Evolutionary conservation across 2,888 invertebrate species (phyloP).

Genomic region (Xanthorhoe designata): DNA sequence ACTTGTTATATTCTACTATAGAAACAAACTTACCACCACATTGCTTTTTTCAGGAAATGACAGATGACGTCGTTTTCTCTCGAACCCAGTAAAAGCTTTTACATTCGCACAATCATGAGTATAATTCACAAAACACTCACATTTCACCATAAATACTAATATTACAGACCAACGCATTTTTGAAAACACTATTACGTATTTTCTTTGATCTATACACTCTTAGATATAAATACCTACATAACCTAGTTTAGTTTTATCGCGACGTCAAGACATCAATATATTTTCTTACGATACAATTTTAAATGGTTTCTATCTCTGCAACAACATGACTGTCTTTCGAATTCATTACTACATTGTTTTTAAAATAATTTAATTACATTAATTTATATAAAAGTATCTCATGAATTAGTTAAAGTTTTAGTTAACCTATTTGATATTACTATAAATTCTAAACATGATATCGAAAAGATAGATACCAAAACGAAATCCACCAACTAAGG

Average conservation of each 20-base stretch:
- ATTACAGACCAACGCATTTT: constrained; percentile 21
- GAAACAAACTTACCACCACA: constrained; percentile 64
- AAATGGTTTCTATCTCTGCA: too few relatives aligned
- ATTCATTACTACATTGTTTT: too few relatives aligned
- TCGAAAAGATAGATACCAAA: background rate
- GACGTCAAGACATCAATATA: too few relatives aligned
- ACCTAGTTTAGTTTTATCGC: background rate
- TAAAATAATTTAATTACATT: too few relatives aligned
- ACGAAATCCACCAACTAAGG: background rate
- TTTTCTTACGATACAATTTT: too few relatives aligned
- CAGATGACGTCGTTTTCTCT: constrained; percentile 70
- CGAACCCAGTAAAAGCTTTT: constrained; percentile 56
- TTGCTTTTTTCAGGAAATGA: constrained; percentile 68
- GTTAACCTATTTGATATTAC: too few relatives aligned
- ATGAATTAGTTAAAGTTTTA: too few relatives aligned
- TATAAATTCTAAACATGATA: too few relatives aligned
- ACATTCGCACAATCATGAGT: constrained; percentile 65
- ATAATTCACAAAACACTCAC: constrained; percentile 42
- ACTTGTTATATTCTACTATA: background rate
- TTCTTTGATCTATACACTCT: background rate
- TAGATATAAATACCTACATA: too few relatives aligned
- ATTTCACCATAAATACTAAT: constrained; percentile 36
- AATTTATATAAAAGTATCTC: too few relatives aligned
- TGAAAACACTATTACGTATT: background rate
- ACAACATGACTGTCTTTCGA: too few relatives aligned